Evolutionary conservation across 1,140 invertebrate species (phyloP), one percentile per base, ranked within the genome.

Genomic region (Pogonomyrmex californicus): DNA sequence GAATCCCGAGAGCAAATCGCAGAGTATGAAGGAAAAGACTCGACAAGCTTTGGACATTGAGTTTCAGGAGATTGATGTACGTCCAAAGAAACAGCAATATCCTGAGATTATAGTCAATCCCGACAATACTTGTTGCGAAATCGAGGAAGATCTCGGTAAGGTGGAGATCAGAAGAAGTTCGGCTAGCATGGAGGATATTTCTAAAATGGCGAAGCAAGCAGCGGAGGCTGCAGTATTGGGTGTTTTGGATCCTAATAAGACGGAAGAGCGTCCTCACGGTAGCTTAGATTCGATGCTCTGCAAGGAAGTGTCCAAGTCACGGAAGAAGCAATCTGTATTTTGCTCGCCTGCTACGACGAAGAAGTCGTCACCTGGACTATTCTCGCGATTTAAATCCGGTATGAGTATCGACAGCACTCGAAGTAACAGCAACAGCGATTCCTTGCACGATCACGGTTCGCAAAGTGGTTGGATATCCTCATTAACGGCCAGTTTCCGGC

Each of bases 181-280:
- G 0, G 95, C 94, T 0, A 95, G 94, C 44, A 95, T 95, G 95
- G 95, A 95, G 75, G 94, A 95, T 54, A 95, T 95, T 44, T 95
- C 95, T 14, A 95, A 95, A 76, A 95, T 95, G 36, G 92, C 93
- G 1, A 95, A 95, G 49, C 93, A 95, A 60, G 92, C 92, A 2
- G 94, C 95, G 33, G 79, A 71, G 7, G 30, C 85, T 2, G 87
- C 71, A 1, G 75, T 93, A n/a, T 47, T 95, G 3, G 93, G 93
- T 7, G 86, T 88, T 23, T 77, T 94, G 6, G 93, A 95, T 38
- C 90, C 93, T 17, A 94, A 94, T 41, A 94, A 93, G 7, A 62
- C 91, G 1, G 95, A 95, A 41, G 93, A 94, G 0, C 85, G 92
- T 60, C 92, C 94, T 47, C 91, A 95, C 66, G 95, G 95, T 0